These are phyloP conservation scores for Tetranychus piercei DNA, from an alignment of 2,888 invertebrate species.

Conservation along the genomic window DNA sequence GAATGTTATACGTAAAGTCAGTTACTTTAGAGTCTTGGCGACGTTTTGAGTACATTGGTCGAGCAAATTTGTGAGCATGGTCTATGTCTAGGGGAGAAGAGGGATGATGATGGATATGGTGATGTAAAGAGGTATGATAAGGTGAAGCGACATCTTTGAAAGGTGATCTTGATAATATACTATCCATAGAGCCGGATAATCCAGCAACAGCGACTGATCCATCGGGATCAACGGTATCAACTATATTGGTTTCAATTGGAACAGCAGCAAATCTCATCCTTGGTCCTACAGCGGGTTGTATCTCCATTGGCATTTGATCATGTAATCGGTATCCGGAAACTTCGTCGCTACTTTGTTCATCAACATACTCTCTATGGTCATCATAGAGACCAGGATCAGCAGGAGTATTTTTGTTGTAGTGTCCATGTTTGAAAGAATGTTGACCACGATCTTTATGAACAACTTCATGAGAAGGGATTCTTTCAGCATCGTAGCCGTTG, in stretches of 20 bases:
- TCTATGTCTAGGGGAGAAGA: background rate
- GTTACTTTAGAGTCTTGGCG: background rate
- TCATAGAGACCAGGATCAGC: background rate
- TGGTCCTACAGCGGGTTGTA: background rate
- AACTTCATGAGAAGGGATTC: constrained; percentile 2
- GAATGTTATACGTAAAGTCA: constrained; percentile 4
- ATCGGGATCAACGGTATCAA: background rate
- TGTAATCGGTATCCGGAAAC: background rate
- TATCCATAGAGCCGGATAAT: background rate
- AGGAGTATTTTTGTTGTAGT: background rate
- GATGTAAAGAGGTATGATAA: background rate
- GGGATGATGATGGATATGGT: background rate
- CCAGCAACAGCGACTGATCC: background rate
- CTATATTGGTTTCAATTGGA: background rate
- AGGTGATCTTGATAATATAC: background rate
- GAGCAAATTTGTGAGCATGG: background rate
- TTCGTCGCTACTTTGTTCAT: background rate
- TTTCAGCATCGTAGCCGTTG: constrained; percentile 3
- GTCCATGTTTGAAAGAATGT: constrained; percentile 6
- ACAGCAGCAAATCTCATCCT: background rate
- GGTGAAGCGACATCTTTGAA: background rate
- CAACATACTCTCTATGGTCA: background rate
- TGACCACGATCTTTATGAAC: constrained; percentile 6
- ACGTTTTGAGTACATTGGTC: background rate
- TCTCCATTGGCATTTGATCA: constrained; percentile 8